Base-by-base conservation (phyloP, 2,797 vertebrate genomes). In the Gallinago stenura region DNA sequence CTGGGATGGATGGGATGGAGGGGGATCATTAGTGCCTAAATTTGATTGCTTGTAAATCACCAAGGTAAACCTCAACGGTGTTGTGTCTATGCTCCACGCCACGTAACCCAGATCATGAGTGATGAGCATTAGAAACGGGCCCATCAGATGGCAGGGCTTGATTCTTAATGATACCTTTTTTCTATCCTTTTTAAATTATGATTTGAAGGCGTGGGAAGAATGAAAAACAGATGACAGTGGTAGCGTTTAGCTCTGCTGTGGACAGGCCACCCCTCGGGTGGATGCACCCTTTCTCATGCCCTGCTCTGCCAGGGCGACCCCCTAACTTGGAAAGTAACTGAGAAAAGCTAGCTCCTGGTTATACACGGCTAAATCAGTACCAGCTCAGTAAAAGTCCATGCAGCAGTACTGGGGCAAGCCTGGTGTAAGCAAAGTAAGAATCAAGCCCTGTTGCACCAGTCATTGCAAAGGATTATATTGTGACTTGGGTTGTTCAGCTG, bases 181-280 rank as follows among this genome's bases (percentile, higher is more conserved):
- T 16, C 3, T 11, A 48, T 43, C 6, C 6, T 73, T 69, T 87
- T 28, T 0, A 62, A 83, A 81, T 39, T 28, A 30, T 8, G 10
- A 20, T 60, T 62, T 75, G 33, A 73, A 73, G 12, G 10, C 13
- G 57, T 2, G 0, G 12, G 64, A 87, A 85, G 15, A 79, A 31
- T 30, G 41, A 17, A 39, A 45, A 89, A 4, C 8, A 12, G 30
- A 46, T 35, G 19, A 30, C 9, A 14, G 2, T 4, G 24, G 8
- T 12, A 33, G 17, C 0, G 0, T 68, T 89, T 57, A 57, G 4
- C 15, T 16, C 6, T n/a, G 13, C 14, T 24, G 9, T 19, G 19
- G 22, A 18, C 35, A 66, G 15, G 14, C 10, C 6, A 43, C 41
- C 12, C 12, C 15, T 65, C 16, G 64, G 24, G 22, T 18, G 56